These are phyloP conservation scores for Laodelphax striatellus DNA, from an alignment of 1,140 invertebrate species.

Conservation along the genomic window DNA sequence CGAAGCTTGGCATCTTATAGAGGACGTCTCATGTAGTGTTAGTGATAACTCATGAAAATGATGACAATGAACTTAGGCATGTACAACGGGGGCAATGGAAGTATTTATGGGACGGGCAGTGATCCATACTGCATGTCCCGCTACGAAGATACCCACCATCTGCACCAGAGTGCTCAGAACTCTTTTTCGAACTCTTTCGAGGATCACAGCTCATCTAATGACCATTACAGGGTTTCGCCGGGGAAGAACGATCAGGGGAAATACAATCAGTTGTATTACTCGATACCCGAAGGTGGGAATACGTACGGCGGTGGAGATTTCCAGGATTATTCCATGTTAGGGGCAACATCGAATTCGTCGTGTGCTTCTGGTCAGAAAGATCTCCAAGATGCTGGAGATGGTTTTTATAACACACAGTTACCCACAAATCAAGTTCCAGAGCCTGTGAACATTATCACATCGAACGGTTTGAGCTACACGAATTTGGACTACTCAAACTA, in stretches of 20 bases:
- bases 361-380: neutral
- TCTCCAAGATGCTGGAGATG: neutral
- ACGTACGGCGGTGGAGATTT: neutral
- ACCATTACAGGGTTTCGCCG: constrained; percentile 2
- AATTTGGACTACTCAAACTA: constrained; percentile 61
- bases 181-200: constrained; percentile 10
- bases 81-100: constrained; percentile 11
- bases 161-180: too few species aligned
- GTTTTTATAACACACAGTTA: constrained; percentile 6
- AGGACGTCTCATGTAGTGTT: too few species aligned
- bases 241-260: neutral
- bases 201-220: constrained; percentile 6
- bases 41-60: constrained; percentile 11
- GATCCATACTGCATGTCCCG: neutral
- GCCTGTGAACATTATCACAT: constrained; percentile 53
- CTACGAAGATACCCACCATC: constrained; percentile 2
- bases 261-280: neutral
- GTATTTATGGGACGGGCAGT: constrained; percentile 2
- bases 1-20: too few species aligned
- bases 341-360: neutral
- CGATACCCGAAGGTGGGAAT: neutral
- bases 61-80: constrained; percentile 20
- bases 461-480: constrained; percentile 78
- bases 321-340: neutral
- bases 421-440: neutral